A percentile compares a stretch with the other conserved stretches of the same genome.
phyloP scores from a whole-genome alignment of 2,113 vertebrate species.

The Microtus pennsylvanicus region DNA sequence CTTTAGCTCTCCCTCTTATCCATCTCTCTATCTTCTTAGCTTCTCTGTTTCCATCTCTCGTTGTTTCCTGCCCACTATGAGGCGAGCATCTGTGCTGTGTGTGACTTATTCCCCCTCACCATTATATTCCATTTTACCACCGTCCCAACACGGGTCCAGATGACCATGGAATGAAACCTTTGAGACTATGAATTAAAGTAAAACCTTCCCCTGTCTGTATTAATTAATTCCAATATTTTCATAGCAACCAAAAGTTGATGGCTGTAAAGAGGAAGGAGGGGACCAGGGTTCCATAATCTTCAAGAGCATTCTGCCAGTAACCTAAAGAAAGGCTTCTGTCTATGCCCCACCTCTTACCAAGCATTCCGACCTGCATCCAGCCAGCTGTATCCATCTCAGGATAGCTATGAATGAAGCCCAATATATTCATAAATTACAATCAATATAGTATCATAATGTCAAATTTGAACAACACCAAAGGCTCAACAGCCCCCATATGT shows the following conservation, averaged over 20 bases:
- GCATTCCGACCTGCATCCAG: neutral
- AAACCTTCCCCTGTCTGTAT: neutral
- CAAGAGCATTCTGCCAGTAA: neutral
- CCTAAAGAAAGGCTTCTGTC: neutral
- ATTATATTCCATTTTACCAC: neutral
- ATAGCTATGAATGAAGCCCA: neutral
- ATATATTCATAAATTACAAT: neutral
- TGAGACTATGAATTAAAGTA: neutral
- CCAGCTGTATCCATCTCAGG: neutral
- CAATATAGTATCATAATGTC: neutral
- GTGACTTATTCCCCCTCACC: neutral
- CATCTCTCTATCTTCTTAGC: neutral
- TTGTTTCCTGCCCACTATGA: neutral
- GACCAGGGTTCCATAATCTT: neutral
- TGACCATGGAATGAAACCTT: neutral
- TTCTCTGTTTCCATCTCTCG: neutral
- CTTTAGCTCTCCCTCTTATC: neutral
- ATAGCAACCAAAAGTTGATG: neutral
- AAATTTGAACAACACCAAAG: neutral
- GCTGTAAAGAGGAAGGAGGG: neutral
- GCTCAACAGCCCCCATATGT: rapidly evolving
- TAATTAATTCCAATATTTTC: neutral
- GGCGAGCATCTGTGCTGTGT: neutral
- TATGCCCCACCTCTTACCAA: neutral
- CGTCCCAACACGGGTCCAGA: neutral